A percentile compares a stretch with the other conserved stretches of the same genome.
These are phyloP conservation scores for Macropodus opercularis DNA, from an alignment of 2,797 vertebrate genomes.

Conservation along the genomic window DNA sequence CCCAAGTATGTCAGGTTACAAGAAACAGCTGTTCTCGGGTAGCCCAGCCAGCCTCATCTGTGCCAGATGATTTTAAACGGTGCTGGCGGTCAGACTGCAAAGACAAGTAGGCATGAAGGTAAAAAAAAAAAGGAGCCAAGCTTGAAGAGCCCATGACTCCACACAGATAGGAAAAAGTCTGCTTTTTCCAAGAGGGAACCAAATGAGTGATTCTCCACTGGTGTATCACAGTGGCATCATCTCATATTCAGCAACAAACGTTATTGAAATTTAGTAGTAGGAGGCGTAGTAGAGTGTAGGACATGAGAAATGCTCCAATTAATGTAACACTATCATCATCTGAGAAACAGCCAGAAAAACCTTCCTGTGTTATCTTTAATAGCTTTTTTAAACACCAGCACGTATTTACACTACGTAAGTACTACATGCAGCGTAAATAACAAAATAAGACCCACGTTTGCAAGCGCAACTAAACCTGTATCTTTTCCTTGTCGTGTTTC, in stretches of 20 bases:
- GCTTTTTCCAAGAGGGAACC: neutral
- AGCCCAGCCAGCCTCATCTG: constrained; percentile 65
- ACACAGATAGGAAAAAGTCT: neutral
- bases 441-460: constrained; percentile 6
- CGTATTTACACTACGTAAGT: neutral
- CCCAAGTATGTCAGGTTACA: constrained; percentile 84
- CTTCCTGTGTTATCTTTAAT: neutral
- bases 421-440: neutral
- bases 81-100: constrained; percentile 17
- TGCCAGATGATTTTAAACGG: constrained; percentile 45
- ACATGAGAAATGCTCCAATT: neutral
- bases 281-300: too few relatives aligned
- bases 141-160: neutral
- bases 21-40: constrained; percentile 84
- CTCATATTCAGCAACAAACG: neutral
- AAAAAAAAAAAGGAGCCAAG: neutral
- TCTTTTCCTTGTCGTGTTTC: neutral
- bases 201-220: neutral
- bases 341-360: neutral
- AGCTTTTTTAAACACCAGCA: neutral
- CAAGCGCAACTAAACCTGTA: neutral
- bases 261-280: neutral
- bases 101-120: constrained; percentile 22
- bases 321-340: constrained; percentile 9
- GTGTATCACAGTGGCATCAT: neutral